Evolutionary conservation across 2,888 invertebrate species (phyloP), one percentile per base, ranked within the genome.

Genomic region (Carcina quercana): DNA sequence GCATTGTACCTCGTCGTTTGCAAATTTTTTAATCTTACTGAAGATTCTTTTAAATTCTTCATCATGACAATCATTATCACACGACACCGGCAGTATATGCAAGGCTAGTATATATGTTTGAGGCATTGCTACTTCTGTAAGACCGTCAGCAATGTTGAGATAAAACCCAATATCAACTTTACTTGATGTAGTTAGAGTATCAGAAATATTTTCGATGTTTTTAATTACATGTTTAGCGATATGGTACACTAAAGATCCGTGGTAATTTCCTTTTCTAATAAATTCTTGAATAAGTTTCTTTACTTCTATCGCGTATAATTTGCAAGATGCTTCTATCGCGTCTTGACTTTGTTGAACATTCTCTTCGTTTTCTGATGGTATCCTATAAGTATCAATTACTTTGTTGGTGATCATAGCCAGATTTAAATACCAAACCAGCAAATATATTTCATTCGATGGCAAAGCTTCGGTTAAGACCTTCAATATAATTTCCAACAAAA

Each of bases 341-440:
- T 25, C 14, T 4, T 13, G n/a, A n/a, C n/a, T 1, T 5, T 14
- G 27, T 13, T 31, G 8, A 4, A 13, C 7, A 14, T 28, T 20
- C 21, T 29, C 13, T 8, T 30, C 24, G 3, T 26, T 5, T 7
- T 36, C 14, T 19, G 28, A 27, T 34, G 39, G 32, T 1, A 11
- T 14, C 15, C 30, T 37, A 8, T 19, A 30, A 1, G 37, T 32
- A 5, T 40, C 30, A 8, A 46, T 28, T 3, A 43, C 34, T 32
- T 47, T 48, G 30, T 50, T 45, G 4, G 30, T 33, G 10, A 48
- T 34, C 6, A 59, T 38, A 5, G 43, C 35, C 4, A 64, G 24
- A 15, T 40, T 32, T 22, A 65, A 37, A 7, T 48, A 35, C 67
- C 60, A 66, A n/a, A 50, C 11, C n/a, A 31, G 15, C 5, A 47